These are phyloP conservation scores for Pygocentrus nattereri DNA, from an alignment of 2,797 vertebrate genomes.

Conservation along the genomic window DNA sequence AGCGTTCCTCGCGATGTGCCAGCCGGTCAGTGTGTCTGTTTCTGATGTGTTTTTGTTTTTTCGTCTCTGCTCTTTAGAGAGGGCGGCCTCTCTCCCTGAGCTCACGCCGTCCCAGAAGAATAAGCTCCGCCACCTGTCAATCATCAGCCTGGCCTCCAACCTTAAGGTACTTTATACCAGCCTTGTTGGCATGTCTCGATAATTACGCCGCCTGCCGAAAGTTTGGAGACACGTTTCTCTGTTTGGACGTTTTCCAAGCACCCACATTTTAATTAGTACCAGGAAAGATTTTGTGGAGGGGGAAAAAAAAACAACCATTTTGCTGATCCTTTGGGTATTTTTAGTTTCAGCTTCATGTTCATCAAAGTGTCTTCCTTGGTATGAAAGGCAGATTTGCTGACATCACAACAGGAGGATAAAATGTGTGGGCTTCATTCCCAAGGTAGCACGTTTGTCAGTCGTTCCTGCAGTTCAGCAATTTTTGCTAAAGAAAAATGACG, in stretches of 20 bases:
- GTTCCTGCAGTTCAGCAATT: background rate
- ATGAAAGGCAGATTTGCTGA: background rate
- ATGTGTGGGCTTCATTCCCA: background rate
- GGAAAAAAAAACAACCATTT: background rate
- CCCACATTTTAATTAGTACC: background rate
- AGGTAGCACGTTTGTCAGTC: background rate
- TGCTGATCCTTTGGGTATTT: background rate
- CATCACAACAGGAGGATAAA: background rate
- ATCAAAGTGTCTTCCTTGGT: background rate
- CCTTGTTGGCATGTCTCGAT: background rate
- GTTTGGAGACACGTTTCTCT: background rate
- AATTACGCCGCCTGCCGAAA: background rate
- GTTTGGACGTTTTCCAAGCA: background rate
- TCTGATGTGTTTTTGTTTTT: background rate
- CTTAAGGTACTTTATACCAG: conserved; percentile 84
- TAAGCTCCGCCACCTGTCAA: conserved; percentile 94
- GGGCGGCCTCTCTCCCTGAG: conserved; percentile 85
- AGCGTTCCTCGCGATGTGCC: background rate
- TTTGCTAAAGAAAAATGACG: background rate
- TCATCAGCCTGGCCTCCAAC: conserved; percentile 95
- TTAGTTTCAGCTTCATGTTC: background rate
- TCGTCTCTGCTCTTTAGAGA: conserved; percentile 67
- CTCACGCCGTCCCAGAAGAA: conserved; percentile 95
- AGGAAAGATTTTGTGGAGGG: background rate
- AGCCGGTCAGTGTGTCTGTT: background rate